Conservation (phyloP, 2,797 vertebrate species). For the Pangasius mekongensis region DNA sequence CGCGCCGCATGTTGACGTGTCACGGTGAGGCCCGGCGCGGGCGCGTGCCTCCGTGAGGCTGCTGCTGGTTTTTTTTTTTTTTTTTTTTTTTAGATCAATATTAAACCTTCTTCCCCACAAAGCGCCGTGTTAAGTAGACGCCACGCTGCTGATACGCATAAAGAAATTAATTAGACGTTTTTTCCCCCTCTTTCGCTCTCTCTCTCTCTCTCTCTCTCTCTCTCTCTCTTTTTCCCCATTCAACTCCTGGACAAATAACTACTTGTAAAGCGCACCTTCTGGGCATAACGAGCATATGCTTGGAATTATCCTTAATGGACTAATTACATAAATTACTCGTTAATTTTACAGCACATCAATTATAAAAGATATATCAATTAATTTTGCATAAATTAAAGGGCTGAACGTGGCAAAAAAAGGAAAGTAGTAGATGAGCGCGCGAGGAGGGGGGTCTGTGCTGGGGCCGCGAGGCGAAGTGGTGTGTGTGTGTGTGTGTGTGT, state of each 20-base stretch:
- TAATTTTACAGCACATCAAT: slow-evolving; percentile 99
- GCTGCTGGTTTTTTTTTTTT: neutral
- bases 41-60: slow-evolving; percentile 32
- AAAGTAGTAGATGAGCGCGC: slow-evolving; percentile 83
- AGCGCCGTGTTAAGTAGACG: slow-evolving; percentile 99
- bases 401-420: slow-evolving; percentile 79
- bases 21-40: slow-evolving; percentile 75
- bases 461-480: slow-evolving; percentile 62
- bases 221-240: slow-evolving; percentile 72
- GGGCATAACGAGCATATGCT: slow-evolving; percentile 99
- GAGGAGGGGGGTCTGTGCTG: slow-evolving; percentile 78
- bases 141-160: slow-evolving; percentile 99
- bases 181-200: slow-evolving; percentile 71
- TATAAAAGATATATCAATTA: slow-evolving; percentile 99
- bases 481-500: slow-evolving; percentile 18
- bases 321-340: slow-evolving; percentile 99
- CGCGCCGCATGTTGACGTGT: slow-evolving; percentile 59
- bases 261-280: slow-evolving; percentile 99
- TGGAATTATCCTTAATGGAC: slow-evolving; percentile 99
- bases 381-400: slow-evolving; percentile 99
- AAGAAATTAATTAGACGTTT: slow-evolving; percentile 98
- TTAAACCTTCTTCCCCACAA: slow-evolving; percentile 99
- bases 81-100: slow-evolving; percentile 93
- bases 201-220: slow-evolving; percentile 53
- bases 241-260: slow-evolving; percentile 99